Evolutionary conservation across 2,113 vertebrate genomes (phyloP), one percentile per base, ranked within the genome.

Genomic region (Scytalopus superciliaris): DNA sequence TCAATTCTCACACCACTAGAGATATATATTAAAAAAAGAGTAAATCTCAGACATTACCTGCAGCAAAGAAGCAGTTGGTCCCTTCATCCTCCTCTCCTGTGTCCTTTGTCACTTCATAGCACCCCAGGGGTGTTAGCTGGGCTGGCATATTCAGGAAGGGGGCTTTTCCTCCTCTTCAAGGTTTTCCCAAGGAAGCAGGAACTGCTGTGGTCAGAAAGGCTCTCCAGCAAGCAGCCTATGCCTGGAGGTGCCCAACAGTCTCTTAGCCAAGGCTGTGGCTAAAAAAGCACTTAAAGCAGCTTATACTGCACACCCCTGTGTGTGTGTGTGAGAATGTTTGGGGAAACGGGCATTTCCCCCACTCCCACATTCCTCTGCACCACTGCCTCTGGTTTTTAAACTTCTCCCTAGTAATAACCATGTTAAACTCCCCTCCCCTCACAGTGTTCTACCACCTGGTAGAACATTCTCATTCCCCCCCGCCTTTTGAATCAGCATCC

Each of bases 101-200:
- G 42, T 83, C 73, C 53, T 82, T 17, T 62, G 44, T 30, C 0
- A 1, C 59, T 84, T 63, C 59, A 4, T 40, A 56, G 39, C 68
- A 56, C 91, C 27, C 23, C 31, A 13, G 44, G 14, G 23, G 14
- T 52, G 28, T 35, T n/a, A 2, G 63, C n/a, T 78, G 96, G 52
- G 92, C 91, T 84, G 77, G 45, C 70, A 63, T 87, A 69, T 81
- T 89, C 95, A 91, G 40, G 2, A 3, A 49, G 5, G 49, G 37
- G 47, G 18, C 19, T 50, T 40, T 96, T 95, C 94, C 75, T 96
- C 59, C 81, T 89, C 70, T 75, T 81, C 84, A 92, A 91, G 93
- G 82, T 93, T 96, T 96, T 84, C 91, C 75, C 94, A 78, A 87
- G 89, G 93, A 97, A 97, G 84, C 86, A 86, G 96, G 92, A 97